phyloP scores from a whole-genome alignment of 2,888 invertebrate genomes.

The Aricia artaxerxes region DNA sequence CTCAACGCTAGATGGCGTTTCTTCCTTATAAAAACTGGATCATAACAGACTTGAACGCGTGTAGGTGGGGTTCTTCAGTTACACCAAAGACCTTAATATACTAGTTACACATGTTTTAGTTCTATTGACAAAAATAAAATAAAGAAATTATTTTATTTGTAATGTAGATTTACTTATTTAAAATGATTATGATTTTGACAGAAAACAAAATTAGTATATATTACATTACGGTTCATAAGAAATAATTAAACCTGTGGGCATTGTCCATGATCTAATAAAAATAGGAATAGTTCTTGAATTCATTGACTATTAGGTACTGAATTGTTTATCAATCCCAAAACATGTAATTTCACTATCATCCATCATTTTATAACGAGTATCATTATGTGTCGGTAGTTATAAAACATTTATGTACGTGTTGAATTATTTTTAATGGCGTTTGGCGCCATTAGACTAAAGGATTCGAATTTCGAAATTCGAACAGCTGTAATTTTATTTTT shows the following conservation, averaged over 20 bases:
- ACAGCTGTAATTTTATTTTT: conserved; percentile 9
- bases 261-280: background rate
- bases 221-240: too few relatives aligned
- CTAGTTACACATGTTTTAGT: too few relatives aligned
- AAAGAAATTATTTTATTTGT: too few relatives aligned
- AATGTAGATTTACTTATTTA: too few relatives aligned
- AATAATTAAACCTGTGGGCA: background rate
- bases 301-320: background rate
- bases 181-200: too few relatives aligned
- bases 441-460: conserved; percentile 31
- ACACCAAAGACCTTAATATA: too few relatives aligned
- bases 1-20: background rate
- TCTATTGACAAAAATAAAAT: too few relatives aligned
- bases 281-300: too few relatives aligned
- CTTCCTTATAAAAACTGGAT: too few relatives aligned
- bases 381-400: conserved; percentile 54
- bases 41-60: too few relatives aligned
- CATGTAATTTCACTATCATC: conserved; percentile 54
- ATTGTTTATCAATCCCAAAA: background rate
- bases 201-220: too few relatives aligned
- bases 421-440: conserved; percentile 44
- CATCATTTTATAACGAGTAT: conserved; percentile 59
- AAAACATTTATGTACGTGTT: conserved; percentile 51
- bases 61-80: too few relatives aligned
- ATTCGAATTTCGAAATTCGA: conserved; percentile 29